Base-by-base conservation (phyloP, 2,797 vertebrate genomes). In the Parambassis ranga region DNA sequence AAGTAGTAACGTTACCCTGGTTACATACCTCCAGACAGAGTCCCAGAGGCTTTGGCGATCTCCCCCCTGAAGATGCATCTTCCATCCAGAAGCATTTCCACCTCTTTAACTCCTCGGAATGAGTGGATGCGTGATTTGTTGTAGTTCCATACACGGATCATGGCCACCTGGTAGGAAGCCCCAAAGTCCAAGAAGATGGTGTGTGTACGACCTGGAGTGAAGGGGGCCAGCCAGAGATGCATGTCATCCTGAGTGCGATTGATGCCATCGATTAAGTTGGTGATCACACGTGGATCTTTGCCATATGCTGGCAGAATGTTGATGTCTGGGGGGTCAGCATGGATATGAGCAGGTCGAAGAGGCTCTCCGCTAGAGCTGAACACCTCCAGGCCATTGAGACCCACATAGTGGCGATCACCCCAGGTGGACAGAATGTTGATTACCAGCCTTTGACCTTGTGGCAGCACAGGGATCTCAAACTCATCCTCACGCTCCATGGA, bases 61-160 rank as follows among this genome's bases (percentile, higher is more conserved):
- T 99, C 98, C 33, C 97, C 98, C 71, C 89, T 92, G 81, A 99
- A 99, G 87, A 99, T 95, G 69, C 92, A 93, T 27, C 86, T 89
- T 0, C 90, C 82, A 5, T 98, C 95, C 53, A 99, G 86, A 39
- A 92, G 46, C 90, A 99, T 98, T 36, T 93, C 85, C 51, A 98
- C 87, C 68, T 98, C 96, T 85, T 92, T 95, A 55, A 93, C 95
- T 1, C 98, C 98, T 2, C 97, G 89, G 82, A 96, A 98, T 5
- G 97, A 98, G 79, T 98, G 96, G 43, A 99, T 98, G 20, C 98
- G 94, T 0, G 98, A 99, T 75, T 99, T 99, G 84, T 99, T 99
- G 81, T 99, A 99, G 89, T 99, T 99, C 98, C 98, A 99, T 58
- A 99, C 86, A 5, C 98, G 94, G 67, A 99, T 95, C 93, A 99